These are phyloP conservation scores for Yasuhikotakia modesta DNA, from an alignment of 2,797 vertebrate species.

Conservation along the genomic window DNA sequence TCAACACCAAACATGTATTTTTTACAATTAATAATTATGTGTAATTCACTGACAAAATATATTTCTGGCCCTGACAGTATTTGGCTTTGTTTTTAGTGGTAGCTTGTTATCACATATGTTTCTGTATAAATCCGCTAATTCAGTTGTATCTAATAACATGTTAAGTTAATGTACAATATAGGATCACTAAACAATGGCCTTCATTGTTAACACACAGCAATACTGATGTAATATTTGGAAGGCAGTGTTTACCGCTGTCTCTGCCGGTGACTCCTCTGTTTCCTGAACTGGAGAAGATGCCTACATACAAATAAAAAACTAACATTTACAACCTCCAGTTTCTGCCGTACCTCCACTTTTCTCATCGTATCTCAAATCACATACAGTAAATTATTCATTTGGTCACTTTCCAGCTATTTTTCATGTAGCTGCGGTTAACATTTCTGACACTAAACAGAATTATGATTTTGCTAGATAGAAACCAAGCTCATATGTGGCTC, in stretches of 20 bases:
- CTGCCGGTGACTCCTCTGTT: conserved; percentile 56
- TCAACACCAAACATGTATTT: conserved; percentile 34
- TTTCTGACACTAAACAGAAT: conserved; percentile 12
- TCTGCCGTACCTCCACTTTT: conserved; percentile 9
- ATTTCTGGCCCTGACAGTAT: conserved; percentile 2
- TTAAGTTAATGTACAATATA: neutral
- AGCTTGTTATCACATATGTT: neutral
- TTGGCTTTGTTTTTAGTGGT: conserved; percentile 2
- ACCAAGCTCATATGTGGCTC: conserved; percentile 43
- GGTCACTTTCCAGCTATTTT: neutral
- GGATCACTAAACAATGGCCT: neutral
- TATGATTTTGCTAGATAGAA: conserved; percentile 16
- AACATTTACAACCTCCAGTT: neutral
- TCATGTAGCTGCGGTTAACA: conserved; percentile 15
- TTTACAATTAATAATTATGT: conserved; percentile 1
- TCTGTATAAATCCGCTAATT: neutral
- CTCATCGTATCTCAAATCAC: neutral
- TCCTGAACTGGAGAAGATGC: conserved; percentile 57
- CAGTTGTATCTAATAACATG: neutral
- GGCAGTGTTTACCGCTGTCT: conserved; percentile 62
- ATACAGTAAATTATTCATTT: conserved; percentile 22
- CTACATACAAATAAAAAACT: conserved; percentile 32
- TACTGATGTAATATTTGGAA: neutral
- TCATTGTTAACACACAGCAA: neutral
- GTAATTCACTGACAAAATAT: conserved; percentile 2